A percentile compares a stretch with the other conserved stretches of the same genome.
phyloP scores from a whole-genome alignment of 2,113 vertebrate species.

The Heterotis niloticus region DNA sequence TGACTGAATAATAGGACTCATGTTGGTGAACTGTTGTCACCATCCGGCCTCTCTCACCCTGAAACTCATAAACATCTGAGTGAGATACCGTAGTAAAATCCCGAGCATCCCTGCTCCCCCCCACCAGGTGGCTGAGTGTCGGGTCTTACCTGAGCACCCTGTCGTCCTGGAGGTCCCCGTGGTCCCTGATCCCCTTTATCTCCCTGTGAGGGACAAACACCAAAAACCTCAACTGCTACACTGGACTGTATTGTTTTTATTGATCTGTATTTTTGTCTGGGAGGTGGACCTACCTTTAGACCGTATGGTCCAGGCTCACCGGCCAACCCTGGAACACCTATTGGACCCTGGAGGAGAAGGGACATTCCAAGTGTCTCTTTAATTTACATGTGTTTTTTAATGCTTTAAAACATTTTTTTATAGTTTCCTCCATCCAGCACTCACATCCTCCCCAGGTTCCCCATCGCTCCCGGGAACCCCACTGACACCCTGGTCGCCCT shows the following conservation, averaged over 20 bases:
- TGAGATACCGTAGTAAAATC: no score
- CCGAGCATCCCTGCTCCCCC: neutral
- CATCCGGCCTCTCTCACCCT: no score
- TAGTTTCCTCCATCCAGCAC: neutral
- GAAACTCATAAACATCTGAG: no score
- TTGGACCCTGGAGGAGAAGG: conserved; percentile 38
- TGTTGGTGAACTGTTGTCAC: no score
- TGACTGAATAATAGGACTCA: no score
- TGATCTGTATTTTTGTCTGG: neutral
- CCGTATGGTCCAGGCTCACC: conserved; percentile 52
- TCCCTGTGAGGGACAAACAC: conserved; percentile 47
- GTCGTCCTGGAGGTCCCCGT: conserved; percentile 50
- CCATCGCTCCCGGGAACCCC: conserved; percentile 57
- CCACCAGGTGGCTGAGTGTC: no score
- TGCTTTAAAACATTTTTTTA: neutral
- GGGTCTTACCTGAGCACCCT: conserved; percentile 51
- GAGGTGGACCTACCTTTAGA: conserved; percentile 49
- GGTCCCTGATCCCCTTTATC: conserved; percentile 52
- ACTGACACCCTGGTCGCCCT: conserved; percentile 43
- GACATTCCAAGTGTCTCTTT: neutral
- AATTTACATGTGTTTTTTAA: neutral
- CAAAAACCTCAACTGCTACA: neutral
- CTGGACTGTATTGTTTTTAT: neutral
- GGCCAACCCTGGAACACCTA: conserved; percentile 49
- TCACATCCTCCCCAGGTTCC: conserved; percentile 59